phyloP scores from a whole-genome alignment of 2,888 invertebrate genomes.

The Synergus japonicus region DNA sequence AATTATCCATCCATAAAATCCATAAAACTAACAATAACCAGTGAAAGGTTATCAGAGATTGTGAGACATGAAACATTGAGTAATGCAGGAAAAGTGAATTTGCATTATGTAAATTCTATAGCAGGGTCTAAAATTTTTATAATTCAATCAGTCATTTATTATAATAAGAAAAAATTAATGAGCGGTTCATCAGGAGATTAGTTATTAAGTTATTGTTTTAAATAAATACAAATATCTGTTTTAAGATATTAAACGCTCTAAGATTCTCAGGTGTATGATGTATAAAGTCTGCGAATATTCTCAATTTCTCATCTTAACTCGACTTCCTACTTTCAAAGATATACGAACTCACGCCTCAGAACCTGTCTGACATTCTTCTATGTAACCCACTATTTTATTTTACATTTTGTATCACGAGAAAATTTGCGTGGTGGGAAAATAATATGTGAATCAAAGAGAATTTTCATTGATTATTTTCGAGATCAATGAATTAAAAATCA shows the following conservation, averaged over 20 bases:
- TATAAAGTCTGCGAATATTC: conserved; percentile 26
- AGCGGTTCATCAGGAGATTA: not conserved
- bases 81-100: not conserved
- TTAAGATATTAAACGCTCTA: not conserved
- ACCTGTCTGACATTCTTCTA: conserved; percentile 2
- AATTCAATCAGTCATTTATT: not conserved
- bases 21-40: not conserved
- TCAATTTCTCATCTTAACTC: conserved; percentile 1
- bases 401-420: conserved; percentile 14
- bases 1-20: conserved; percentile 9
- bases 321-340: conserved; percentile 37
- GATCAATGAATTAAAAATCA: no score
- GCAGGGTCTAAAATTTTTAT: not conserved
- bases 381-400: conserved; percentile 19
- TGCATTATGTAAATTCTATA: not conserved
- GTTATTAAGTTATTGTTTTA: not conserved
- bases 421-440: not conserved
- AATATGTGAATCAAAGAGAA: no score
- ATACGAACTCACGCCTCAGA: conserved; percentile 2
- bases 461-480: no score
- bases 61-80: not conserved
- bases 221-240: not conserved
- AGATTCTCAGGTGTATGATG: not conserved
- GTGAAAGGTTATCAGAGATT: conserved; percentile 12
- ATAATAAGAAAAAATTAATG: not conserved